Base-by-base conservation (phyloP, 2,888 invertebrate species). In the Agriopis aurantiaria region DNA sequence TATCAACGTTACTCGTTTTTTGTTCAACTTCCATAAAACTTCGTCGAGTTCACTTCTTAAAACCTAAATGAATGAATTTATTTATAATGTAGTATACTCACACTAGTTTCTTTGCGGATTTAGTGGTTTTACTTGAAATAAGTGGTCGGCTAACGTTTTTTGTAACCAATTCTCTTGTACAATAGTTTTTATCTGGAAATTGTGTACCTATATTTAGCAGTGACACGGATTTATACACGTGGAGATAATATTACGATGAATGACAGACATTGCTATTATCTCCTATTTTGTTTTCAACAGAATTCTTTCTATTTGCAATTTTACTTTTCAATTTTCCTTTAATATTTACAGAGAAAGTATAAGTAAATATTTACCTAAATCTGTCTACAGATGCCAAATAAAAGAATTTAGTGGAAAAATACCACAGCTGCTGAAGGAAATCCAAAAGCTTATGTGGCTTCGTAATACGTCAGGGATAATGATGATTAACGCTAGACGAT, bases 401-500 rank as follows among this genome's bases (percentile, higher is more conserved):
- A 45, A 51, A 10, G n/a, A 46, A 8, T 10, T 14, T 23, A 43
- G 48, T 45, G 58, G 52, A 59, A 69, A 65, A 65, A 33, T 59
- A 65, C 60, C 51, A 49, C 17, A 51, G 58, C 59, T 55, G 58
- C 59, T 55, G 51, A 17, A 57, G 33, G 23, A 55, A 63, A 69
- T 71, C 61, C 71, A 67, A 58, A 64, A 73, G 67, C 66, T 69
- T 67, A 69, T 61, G 51, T 66, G 64, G 62, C 68, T 73, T 68
- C 58, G 40, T 45, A 49, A 17, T 67, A 6, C 45, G 53, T 59
- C 52, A 63, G 63, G 68, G 74, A 75, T 74, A 73, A 65, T 69
- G 64, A 65, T 46, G 72, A 75, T 75, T 72, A 73, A 64, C 40
- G 65, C 68, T 57, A 66, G 60, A 64, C 65, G 73, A 72, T 72